These are phyloP conservation scores for Deilephila porcellus DNA, from an alignment of 2,888 invertebrate species.

Conservation along the genomic window DNA sequence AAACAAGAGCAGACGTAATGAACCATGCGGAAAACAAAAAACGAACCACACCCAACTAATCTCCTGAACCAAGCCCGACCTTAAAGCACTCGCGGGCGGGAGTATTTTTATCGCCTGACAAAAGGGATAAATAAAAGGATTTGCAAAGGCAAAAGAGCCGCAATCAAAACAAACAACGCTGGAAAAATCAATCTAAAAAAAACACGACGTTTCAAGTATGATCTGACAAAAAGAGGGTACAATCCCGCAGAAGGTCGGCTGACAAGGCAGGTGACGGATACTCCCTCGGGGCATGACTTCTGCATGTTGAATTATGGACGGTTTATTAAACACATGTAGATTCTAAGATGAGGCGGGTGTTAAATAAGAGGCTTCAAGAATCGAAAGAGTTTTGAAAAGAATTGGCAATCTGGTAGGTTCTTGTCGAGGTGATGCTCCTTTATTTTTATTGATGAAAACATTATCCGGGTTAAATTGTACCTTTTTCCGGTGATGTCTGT, in stretches of 20 bases:
- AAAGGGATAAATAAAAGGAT: slow-evolving; percentile 26
- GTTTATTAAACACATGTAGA: slow-evolving; percentile 29
- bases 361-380: neutral
- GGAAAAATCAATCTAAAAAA: slow-evolving; percentile 32
- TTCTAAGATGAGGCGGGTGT: neutral
- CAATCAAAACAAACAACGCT: slow-evolving; percentile 31
- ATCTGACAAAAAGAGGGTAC: slow-evolving; percentile 53
- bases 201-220: slow-evolving; percentile 40
- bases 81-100: slow-evolving; percentile 5
- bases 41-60: neutral
- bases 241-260: slow-evolving; percentile 41
- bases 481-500: too few species aligned
- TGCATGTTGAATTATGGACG: slow-evolving; percentile 46
- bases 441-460: too few species aligned
- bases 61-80: slow-evolving; percentile 3
- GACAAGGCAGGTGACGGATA: slow-evolving; percentile 50
- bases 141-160: slow-evolving; percentile 25
- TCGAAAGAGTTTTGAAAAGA: neutral
- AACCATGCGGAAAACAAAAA: neutral
- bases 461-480: too few species aligned
- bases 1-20: neutral
- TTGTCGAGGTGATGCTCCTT: too few species aligned
- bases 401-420: too few species aligned
- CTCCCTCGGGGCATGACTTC: slow-evolving; percentile 40
- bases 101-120: slow-evolving; percentile 26